Conservation (phyloP, 2,888 invertebrate genomes). For the Lomographa bimaculata region DNA sequence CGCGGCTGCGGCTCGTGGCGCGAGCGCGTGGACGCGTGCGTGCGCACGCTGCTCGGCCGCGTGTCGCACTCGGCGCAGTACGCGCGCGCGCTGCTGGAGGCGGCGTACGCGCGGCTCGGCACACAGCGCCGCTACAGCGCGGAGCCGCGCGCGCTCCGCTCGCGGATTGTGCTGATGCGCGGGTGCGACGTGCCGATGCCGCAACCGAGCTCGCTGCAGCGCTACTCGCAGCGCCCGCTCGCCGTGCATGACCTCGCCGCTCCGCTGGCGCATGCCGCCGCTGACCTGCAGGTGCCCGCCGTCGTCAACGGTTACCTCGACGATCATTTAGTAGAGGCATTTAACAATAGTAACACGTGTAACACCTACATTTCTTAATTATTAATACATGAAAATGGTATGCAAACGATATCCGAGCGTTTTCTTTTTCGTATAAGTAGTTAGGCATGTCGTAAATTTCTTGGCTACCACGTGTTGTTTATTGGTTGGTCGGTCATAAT, state of each 20-base stretch:
- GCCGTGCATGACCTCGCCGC: constrained; percentile 38
- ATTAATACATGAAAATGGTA: no score
- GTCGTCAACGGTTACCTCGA: constrained; percentile 53
- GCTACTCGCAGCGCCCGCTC: constrained; percentile 15
- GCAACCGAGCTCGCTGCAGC: constrained; percentile 11
- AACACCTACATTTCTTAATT: no score
- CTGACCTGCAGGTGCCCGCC: constrained; percentile 35
- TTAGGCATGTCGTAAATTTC: no score
- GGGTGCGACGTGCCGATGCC: constrained; percentile 9
- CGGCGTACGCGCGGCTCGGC: no score
- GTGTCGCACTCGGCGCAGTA: constrained; percentile 34
- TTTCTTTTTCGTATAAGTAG: no score
- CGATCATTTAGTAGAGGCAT: constrained; percentile 39
- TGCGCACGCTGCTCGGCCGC: no score
- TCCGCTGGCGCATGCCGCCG: constrained; percentile 12
- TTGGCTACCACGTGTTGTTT: no score
- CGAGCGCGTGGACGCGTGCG: no score
- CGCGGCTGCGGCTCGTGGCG: constrained; percentile 5
- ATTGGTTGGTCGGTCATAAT: no score
- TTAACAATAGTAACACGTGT: constrained; percentile 48
- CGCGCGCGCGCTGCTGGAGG: constrained; percentile 42
- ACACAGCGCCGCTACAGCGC: no score
- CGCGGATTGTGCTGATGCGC: constrained; percentile 45
- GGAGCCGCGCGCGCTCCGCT: no score
- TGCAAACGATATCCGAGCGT: no score